A percentile compares a stretch with the other conserved stretches of the same genome.
Evolutionary conservation across 2,888 invertebrate genomes (phyloP).

Genomic region (Hypomecis atomaria): DNA sequence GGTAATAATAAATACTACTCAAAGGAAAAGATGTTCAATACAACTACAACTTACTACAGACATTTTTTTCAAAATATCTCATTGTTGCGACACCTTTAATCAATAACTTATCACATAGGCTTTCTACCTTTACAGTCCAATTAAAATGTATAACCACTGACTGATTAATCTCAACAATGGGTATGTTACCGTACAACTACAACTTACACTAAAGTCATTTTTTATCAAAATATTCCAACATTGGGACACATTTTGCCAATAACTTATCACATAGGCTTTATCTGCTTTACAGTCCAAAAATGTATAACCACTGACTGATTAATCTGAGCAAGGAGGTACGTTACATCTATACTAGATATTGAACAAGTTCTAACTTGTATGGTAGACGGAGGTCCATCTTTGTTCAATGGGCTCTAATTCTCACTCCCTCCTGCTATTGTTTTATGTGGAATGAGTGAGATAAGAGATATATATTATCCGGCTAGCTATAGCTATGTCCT

Average conservation of each 20-base stretch:
- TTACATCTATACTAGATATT: constrained; percentile 4
- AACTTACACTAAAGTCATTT: too few relatives aligned
- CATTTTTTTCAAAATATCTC: too few relatives aligned
- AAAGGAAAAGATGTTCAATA: too few relatives aligned
- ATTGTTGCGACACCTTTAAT: background rate
- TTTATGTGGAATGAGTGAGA: constrained; percentile 37
- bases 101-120: background rate
- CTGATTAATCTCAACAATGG: background rate
- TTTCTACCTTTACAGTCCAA: background rate
- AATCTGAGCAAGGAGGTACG: background rate
- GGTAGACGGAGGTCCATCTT: constrained; percentile 37
- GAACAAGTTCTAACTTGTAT: constrained; percentile 49
- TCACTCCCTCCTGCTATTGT: constrained; percentile 9
- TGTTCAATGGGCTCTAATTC: constrained; percentile 34
- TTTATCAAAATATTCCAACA: too few relatives aligned
- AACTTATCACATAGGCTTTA: background rate
- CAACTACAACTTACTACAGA: too few relatives aligned
- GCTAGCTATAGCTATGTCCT: background rate
- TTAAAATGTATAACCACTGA: background rate
- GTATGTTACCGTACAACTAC: background rate
- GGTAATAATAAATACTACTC: too few relatives aligned
- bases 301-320: background rate
- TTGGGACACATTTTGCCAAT: background rate
- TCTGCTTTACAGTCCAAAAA: too few relatives aligned
- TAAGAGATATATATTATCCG: constrained; percentile 32